Percentiles rank a stretch among this genome's conserved stretches.
Conservation (phyloP, 2,797 vertebrate genomes). For the Taeniopygia guttata region DNA sequence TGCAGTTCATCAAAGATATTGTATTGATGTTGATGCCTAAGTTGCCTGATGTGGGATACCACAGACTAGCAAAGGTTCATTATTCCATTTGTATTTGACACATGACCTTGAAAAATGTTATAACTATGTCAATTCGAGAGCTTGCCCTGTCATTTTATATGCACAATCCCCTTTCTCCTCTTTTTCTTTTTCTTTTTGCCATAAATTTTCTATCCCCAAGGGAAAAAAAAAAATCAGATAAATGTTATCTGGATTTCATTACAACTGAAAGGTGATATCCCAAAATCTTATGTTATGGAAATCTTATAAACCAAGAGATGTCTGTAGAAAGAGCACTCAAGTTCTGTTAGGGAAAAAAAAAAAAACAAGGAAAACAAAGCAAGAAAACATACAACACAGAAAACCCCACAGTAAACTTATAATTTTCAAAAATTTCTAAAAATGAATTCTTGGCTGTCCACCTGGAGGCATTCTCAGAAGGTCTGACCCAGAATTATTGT, state of each 20-base stretch:
- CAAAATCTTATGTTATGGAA: not conserved
- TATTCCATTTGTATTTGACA: constrained; percentile 37
- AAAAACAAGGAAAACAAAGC: not conserved
- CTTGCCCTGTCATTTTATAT: not conserved
- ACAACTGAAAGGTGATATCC: not conserved
- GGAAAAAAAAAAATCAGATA: not conserved
- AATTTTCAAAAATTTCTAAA: not conserved
- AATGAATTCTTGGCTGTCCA: not conserved
- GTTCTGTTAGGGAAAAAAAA: not conserved
- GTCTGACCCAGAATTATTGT: not conserved
- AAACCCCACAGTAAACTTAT: not conserved
- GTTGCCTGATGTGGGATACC: not conserved
- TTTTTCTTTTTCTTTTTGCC: not conserved
- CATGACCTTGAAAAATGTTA: constrained; percentile 39
- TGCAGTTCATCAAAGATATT: constrained; percentile 18
- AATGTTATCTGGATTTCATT: not conserved
- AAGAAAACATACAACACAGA: not conserved
- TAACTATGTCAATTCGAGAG: not conserved
- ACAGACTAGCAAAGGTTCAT: constrained; percentile 1
- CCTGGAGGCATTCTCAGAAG: not conserved
- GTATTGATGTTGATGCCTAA: not conserved
- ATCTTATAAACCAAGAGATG: not conserved
- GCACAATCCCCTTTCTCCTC: not conserved
- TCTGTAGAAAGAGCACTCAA: not conserved
- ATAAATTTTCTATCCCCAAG: not conserved